Base-by-base conservation (phyloP, 2,888 invertebrate genomes). In the Drosophila villosipedis region DNA sequence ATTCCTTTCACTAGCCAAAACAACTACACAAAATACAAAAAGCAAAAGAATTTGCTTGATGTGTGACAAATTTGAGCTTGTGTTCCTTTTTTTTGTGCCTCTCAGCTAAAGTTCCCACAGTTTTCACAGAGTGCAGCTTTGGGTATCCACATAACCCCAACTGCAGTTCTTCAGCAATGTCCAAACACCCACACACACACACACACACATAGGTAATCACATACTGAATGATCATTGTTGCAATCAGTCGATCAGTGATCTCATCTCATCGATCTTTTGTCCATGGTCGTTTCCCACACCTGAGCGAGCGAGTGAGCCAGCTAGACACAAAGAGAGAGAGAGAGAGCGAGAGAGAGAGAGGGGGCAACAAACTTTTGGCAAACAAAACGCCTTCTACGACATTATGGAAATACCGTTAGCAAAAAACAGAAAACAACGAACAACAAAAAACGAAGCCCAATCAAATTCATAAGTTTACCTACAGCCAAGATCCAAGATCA, bases 381-480 rank as follows among this genome's bases (percentile, higher is more conserved):
- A 70, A 73, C 50, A 73, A 76, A 70, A 68, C 75, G 68, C 70
- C 74, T 76, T 81, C 81, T 83, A 80, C 68, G 81, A 80, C 76
- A 81, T 84, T 82, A 80, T 84, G 87, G 80, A 84, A 84, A 84
- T 84, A 88, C 84, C 88, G 88, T 84, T 84, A 83, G 68, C 55
- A 64, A 50, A 67, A 67, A 68, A 25, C 33, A 19, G 22, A 25
- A 22, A 16, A 2, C 19, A 16, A 35, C 3, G n/a, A 39, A 28
- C 33, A 49, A 62, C 22, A 30, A 16, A 37, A 16, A 19, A 16
- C 12, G 16, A 25, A 33, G 12, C 41, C 68, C 76, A 78, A 78
- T 78, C 78, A 79, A 71, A 78, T 75, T 71, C 67, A 79, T 73
- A 73, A 58, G 68, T 25, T 47, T 73, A 62, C 68, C 58, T 72